Evolutionary conservation across 2,888 invertebrate genomes (phyloP).

Genomic region (Dexiosoma caninum): DNA sequence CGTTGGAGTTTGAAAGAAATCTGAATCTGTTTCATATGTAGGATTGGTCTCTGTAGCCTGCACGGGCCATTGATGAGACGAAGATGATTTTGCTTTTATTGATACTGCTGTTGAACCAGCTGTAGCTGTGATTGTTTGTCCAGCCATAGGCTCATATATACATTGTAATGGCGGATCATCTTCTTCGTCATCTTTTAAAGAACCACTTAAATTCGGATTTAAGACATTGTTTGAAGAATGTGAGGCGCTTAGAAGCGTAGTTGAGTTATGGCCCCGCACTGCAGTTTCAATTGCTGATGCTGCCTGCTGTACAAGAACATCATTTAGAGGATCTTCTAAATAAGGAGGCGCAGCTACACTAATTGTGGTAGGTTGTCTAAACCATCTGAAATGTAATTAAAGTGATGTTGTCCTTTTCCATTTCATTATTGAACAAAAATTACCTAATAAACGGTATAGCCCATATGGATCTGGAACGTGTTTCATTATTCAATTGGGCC

Average conservation of each 20-base stretch:
- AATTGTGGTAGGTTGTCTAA: slow-evolving; percentile 66
- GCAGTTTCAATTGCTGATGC: background rate
- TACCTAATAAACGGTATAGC: slow-evolving; percentile 71
- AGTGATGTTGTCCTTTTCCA: background rate
- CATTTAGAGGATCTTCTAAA: slow-evolving; percentile 65
- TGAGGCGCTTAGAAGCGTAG: slow-evolving; percentile 57
- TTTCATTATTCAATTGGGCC: slow-evolving; percentile 67
- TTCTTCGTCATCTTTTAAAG: slow-evolving; percentile 74
- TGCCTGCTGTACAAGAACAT: slow-evolving; percentile 41
- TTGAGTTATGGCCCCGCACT: slow-evolving; percentile 4
- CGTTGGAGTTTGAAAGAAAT: slow-evolving; percentile 74
- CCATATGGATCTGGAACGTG: slow-evolving; percentile 68
- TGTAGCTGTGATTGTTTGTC: slow-evolving; percentile 57
- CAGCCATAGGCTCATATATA: slow-evolving; percentile 75
- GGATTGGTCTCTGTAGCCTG: slow-evolving; percentile 16
- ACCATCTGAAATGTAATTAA: slow-evolving; percentile 61
- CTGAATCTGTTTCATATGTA: slow-evolving; percentile 67
- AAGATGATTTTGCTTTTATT: slow-evolving; percentile 56
- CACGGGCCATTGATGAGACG: slow-evolving; percentile 11
- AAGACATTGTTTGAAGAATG: slow-evolving; percentile 77
- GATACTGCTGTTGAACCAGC: slow-evolving; percentile 60
- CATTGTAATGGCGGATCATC: slow-evolving; percentile 70
- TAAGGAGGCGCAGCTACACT: slow-evolving; percentile 75
- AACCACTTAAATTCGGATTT: slow-evolving; percentile 78
- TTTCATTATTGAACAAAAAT: background rate